Evolutionary conservation across 2,888 invertebrate species (phyloP).

Genomic region (Hypercompe scribonia): DNA sequence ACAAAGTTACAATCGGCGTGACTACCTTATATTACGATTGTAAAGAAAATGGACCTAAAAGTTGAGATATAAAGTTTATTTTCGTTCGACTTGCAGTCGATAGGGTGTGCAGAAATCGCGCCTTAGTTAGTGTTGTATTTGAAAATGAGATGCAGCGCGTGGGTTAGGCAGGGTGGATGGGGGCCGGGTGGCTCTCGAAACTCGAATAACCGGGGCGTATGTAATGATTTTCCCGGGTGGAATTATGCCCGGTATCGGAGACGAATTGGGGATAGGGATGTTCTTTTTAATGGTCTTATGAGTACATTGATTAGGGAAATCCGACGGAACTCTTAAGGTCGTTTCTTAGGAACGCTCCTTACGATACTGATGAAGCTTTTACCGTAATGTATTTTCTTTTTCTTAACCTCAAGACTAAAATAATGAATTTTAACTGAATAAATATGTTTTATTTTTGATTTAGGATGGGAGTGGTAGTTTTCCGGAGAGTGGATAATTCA

Average conservation of each 20-base stretch:
- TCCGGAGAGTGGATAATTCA: not conserved
- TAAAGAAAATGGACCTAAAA: constrained; percentile 62
- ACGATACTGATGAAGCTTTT: constrained; percentile 9
- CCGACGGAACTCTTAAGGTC: constrained; percentile 45
- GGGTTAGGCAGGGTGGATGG: constrained; percentile 58
- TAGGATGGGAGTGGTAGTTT: not conserved
- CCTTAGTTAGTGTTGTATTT: constrained; percentile 79
- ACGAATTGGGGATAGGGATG: constrained; percentile 68
- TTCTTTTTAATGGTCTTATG: constrained; percentile 65
- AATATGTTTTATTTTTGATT: not conserved
- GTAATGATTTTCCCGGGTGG: constrained; percentile 86
- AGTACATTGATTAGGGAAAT: constrained; percentile 62
- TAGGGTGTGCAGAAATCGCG: constrained; percentile 69
- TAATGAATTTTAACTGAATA: not conserved
- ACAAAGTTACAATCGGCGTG: constrained; percentile 79
- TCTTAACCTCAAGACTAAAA: not conserved
- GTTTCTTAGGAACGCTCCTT: constrained; percentile 22
- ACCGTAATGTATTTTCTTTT: not conserved
- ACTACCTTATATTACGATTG: constrained; percentile 42
- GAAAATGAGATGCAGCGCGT: constrained; percentile 86
- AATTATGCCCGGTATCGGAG: constrained; percentile 83
- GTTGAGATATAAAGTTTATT: constrained; percentile 65
- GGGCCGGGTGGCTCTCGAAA: constrained; percentile 75
- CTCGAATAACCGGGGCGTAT: constrained; percentile 86
- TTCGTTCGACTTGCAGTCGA: constrained; percentile 58